Conservation (phyloP, 2,113 vertebrate genomes). For the Sphaerodactylus townsendi region DNA sequence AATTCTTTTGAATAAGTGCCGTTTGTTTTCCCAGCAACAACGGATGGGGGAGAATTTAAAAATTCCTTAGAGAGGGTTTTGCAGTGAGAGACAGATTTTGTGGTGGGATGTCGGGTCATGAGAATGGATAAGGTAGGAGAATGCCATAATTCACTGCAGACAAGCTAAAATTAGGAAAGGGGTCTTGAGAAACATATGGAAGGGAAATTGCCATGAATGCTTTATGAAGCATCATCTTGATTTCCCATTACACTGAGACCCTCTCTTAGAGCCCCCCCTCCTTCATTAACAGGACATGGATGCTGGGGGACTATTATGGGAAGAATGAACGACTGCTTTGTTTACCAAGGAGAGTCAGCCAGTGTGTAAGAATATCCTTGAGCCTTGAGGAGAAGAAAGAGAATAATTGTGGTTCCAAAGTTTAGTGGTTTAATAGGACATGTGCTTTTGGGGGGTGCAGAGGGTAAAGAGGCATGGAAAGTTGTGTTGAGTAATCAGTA, state of each 20-base stretch:
- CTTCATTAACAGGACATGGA: slow-evolving; percentile 25
- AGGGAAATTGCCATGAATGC: slow-evolving; percentile 65
- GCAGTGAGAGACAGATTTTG: slow-evolving; percentile 60
- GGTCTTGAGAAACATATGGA: slow-evolving; percentile 62
- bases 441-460: not conserved
- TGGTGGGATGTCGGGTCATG: slow-evolving; percentile 58
- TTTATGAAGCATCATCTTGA: slow-evolving; percentile 44
- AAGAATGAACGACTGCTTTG: slow-evolving; percentile 49
- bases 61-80: slow-evolving; percentile 58
- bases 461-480: slow-evolving; percentile 28
- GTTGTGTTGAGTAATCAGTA: slow-evolving; percentile 15
- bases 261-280: slow-evolving; percentile 46
- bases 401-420: slow-evolving; percentile 43
- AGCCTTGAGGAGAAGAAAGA: slow-evolving; percentile 21
- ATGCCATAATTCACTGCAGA: slow-evolving; percentile 63
- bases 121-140: slow-evolving; percentile 65
- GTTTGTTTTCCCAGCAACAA: slow-evolving; percentile 67
- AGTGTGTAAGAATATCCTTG: slow-evolving; percentile 45
- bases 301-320: slow-evolving; percentile 37
- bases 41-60: slow-evolving; percentile 58
- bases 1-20: slow-evolving; percentile 62
- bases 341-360: slow-evolving; percentile 36
- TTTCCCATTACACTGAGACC: slow-evolving; percentile 42
- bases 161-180: slow-evolving; percentile 64
- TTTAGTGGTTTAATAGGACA: slow-evolving; percentile 31